A percentile compares a stretch with the other conserved stretches of the same genome.
phyloP scores from a whole-genome alignment of 2,113 vertebrate genomes.

The Ptyas mucosa region DNA sequence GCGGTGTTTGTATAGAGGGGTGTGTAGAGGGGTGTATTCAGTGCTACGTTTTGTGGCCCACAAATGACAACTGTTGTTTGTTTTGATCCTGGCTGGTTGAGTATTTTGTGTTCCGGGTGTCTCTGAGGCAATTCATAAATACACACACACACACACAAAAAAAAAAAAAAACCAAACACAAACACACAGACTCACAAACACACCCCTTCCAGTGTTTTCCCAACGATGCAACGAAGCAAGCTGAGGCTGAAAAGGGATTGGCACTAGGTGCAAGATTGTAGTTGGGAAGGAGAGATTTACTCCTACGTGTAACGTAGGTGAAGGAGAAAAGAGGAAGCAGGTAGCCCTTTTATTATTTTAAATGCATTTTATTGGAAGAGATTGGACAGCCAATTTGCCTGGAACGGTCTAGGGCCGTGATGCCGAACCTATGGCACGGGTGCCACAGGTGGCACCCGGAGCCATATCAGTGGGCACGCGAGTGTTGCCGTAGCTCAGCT shows the following conservation, averaged over 20 bases:
- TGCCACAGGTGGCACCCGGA: no score
- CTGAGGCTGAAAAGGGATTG: neutral
- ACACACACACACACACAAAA: no score
- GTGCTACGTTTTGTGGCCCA: neutral
- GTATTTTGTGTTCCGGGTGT: neutral
- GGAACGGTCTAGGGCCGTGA: no score
- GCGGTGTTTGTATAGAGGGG: neutral
- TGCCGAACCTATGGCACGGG: no score
- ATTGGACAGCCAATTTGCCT: no score
- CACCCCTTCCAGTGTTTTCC: neutral
- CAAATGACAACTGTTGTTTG: neutral
- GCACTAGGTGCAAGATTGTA: neutral
- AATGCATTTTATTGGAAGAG: neutral
- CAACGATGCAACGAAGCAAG: neutral
- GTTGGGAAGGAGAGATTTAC: neutral
- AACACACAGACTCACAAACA: neutral
- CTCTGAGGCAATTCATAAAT: no score
- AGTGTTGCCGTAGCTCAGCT: no score
- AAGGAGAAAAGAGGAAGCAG: neutral
- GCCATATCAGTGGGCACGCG: no score
- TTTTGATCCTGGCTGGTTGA: neutral
- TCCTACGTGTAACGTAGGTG: neutral
- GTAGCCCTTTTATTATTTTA: neutral
- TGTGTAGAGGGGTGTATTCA: neutral
- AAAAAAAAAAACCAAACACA: no score